phyloP scores from a whole-genome alignment of 1,140 invertebrate genomes.

The Lordiphosa clarofinis region DNA sequence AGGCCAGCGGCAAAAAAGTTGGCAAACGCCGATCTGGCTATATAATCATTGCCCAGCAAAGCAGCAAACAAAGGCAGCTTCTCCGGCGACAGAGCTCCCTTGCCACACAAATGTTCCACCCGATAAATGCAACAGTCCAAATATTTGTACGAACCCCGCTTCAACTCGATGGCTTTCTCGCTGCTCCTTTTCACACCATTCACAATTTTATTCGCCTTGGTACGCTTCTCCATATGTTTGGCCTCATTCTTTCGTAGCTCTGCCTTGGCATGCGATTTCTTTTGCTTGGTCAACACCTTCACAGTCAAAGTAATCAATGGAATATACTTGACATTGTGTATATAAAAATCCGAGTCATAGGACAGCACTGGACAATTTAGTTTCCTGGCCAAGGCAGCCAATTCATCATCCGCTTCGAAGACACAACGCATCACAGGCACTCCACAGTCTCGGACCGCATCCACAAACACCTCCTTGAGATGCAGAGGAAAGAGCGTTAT shows the following conservation, averaged over 20 bases:
- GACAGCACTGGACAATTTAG: slow-evolving; percentile 91
- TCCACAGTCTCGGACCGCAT: slow-evolving; percentile 84
- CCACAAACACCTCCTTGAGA: slow-evolving; percentile 86
- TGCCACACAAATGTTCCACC: slow-evolving; percentile 84
- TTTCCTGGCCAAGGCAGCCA: slow-evolving; percentile 87
- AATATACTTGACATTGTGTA: slow-evolving; percentile 91
- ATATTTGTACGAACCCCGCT: slow-evolving; percentile 68
- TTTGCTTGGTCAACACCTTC: slow-evolving; percentile 66
- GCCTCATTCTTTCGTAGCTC: slow-evolving; percentile 54
- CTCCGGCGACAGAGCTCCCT: slow-evolving; percentile 84
- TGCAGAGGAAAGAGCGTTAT: slow-evolving; percentile 86
- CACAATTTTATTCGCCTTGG: slow-evolving; percentile 58
- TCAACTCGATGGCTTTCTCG: not conserved
- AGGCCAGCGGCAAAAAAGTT: slow-evolving; percentile 84
- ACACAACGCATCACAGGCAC: slow-evolving; percentile 86
- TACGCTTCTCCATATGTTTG: slow-evolving; percentile 66
- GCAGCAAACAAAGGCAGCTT: slow-evolving; percentile 89
- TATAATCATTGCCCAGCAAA: slow-evolving; percentile 92
- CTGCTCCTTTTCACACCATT: slow-evolving; percentile 27
- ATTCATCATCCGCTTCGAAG: slow-evolving; percentile 93
- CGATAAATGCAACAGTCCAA: slow-evolving; percentile 87
- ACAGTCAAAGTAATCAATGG: slow-evolving; percentile 86
- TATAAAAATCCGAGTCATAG: slow-evolving; percentile 95
- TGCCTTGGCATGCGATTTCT: slow-evolving; percentile 21
- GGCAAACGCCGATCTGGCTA: slow-evolving; percentile 84